phyloP scores from a whole-genome alignment of 1,140 invertebrate species.

The Tetramorium parvispinum region DNA sequence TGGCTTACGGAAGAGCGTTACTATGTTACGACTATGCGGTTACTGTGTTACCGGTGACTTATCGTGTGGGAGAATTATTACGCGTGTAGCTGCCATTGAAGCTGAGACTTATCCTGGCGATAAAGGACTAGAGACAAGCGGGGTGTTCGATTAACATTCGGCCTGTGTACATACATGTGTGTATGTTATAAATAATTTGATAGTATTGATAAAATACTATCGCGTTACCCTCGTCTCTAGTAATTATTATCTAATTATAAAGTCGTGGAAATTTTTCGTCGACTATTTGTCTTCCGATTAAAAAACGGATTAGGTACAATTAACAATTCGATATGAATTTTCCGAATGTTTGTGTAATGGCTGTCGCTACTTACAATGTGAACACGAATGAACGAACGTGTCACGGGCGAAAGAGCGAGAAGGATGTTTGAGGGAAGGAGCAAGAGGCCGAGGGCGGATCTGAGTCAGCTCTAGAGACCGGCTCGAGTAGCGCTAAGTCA shows the following conservation, averaged over 20 bases:
- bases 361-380: not conserved
- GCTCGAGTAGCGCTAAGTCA: slow-evolving; percentile 84
- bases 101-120: not conserved
- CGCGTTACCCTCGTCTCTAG: not conserved
- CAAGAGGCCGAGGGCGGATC: slow-evolving; percentile 79
- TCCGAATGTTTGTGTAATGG: not conserved
- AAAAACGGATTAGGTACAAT: not conserved
- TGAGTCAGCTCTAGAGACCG: slow-evolving; percentile 81
- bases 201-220: not conserved
- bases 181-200: not conserved
- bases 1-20: slow-evolving; percentile 61
- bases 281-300: not conserved
- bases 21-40: slow-evolving; percentile 36
- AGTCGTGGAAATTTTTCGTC: not conserved
- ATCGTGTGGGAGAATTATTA: slow-evolving; percentile 59
- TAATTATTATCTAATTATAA: not conserved
- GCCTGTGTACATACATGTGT: not conserved
- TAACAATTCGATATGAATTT: slow-evolving; percentile 1
- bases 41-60: slow-evolving; percentile 48
- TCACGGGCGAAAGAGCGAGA: slow-evolving; percentile 8
- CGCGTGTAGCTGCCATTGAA: slow-evolving; percentile 21
- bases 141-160: not conserved
- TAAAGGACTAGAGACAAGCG: not conserved
- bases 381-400: slow-evolving; percentile 34
- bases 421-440: slow-evolving; percentile 22